Percentiles rank a stretch among this genome's conserved stretches.
Conservation (phyloP, 1,140 invertebrate genomes). For the Coptotermes formosanus region DNA sequence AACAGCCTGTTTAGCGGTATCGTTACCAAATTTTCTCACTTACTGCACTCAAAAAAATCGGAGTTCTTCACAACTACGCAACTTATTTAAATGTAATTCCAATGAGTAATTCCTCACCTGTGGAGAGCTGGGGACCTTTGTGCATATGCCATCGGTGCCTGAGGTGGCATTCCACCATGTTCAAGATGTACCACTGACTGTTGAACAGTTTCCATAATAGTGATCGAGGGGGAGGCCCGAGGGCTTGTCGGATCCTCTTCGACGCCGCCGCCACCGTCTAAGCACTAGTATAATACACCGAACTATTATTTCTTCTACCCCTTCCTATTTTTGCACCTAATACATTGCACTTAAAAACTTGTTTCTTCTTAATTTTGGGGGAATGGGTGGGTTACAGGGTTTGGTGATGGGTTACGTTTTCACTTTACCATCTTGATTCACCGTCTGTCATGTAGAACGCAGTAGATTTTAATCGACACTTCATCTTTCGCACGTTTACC, state of each 20-base stretch:
- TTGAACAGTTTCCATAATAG: constrained; percentile 31
- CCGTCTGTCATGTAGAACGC: not conserved
- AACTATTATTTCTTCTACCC: not conserved
- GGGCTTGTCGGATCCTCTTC: constrained; percentile 17
- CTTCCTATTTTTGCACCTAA: not conserved
- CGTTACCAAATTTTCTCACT: not conserved
- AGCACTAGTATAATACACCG: constrained; percentile 2
- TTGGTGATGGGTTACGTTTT: not conserved
- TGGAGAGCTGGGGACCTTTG: constrained; percentile 38
- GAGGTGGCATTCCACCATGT: constrained; percentile 40
- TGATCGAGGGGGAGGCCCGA: constrained; percentile 21
- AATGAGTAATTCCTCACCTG: constrained; percentile 34
- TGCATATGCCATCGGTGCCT: constrained; percentile 40
- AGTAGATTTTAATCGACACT: constrained; percentile 11
- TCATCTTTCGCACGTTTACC: not conserved
- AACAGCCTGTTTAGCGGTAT: not conserved
- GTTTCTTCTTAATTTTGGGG: constrained; percentile 2
- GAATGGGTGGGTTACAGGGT: not conserved
- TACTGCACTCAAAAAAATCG: not conserved
- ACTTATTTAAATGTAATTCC: not conserved
- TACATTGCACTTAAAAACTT: constrained; percentile 2
- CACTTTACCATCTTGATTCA: constrained; percentile 7
- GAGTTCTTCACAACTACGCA: not conserved
- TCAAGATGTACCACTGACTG: constrained; percentile 40
- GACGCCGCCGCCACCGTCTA: not conserved